Conservation (phyloP, 2,888 invertebrate species). For the Venustoraphidia nigricollis region DNA sequence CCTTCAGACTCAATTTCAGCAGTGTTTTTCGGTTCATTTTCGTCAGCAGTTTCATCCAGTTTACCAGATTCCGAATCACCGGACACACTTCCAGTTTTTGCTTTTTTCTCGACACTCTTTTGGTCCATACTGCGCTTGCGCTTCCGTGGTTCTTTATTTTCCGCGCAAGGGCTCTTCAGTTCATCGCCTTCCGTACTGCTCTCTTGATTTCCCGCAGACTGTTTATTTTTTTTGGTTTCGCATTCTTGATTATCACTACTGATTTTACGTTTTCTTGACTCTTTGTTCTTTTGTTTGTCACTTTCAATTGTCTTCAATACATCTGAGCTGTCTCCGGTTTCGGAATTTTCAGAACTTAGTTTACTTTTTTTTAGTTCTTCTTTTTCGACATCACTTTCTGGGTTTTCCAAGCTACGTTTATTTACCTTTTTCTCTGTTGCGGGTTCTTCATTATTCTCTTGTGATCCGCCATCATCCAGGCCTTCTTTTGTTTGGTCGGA, state of each 20-base stretch:
- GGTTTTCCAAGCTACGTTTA: slow-evolving; percentile 9
- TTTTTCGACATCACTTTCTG: slow-evolving; percentile 6
- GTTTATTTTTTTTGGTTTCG: not conserved
- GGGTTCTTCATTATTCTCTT: slow-evolving; percentile 14
- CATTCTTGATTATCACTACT: slow-evolving; percentile 5
- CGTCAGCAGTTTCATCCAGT: slow-evolving; percentile 3
- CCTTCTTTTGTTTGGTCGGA: slow-evolving; percentile 10
- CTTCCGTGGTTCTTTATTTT: not conserved
- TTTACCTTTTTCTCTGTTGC: slow-evolving; percentile 5
- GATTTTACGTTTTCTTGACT: not conserved
- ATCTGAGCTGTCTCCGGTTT: too few relatives aligned
- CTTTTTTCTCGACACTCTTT: slow-evolving; percentile 3
- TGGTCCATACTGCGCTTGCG: not conserved
- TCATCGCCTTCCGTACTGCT: not conserved
- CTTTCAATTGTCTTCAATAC: too few relatives aligned
- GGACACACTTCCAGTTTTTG: slow-evolving; percentile 3
- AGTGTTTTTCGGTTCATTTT: slow-evolving; percentile 2
- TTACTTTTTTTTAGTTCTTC: slow-evolving; percentile 9
- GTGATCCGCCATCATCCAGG: slow-evolving; percentile 11
- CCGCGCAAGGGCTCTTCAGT: not conserved
- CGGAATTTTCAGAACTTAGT: not conserved
- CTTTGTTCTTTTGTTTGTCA: too few relatives aligned
- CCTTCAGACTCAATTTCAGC: slow-evolving; percentile 4
- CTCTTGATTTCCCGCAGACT: slow-evolving; percentile 7
- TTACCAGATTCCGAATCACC: not conserved